Conservation (phyloP, 2,113 vertebrate genomes). For the Globicephala melas region DNA sequence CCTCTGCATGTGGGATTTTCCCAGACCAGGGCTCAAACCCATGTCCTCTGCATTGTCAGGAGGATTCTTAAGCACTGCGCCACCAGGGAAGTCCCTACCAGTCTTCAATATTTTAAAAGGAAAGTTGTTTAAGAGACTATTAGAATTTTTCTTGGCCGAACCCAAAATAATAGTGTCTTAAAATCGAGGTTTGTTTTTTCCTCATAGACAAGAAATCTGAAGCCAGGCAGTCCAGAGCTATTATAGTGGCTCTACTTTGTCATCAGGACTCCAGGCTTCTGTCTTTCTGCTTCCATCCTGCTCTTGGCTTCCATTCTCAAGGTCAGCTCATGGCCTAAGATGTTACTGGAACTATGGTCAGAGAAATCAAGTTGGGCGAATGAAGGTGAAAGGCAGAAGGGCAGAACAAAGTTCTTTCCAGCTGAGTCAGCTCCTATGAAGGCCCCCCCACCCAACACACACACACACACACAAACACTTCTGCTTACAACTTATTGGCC, state of each 20-base stretch:
- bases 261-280: background rate
- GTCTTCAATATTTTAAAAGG: background rate
- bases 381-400: background rate
- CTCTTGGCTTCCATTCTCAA: background rate
- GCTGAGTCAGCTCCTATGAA: conserved; percentile 10
- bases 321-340: background rate
- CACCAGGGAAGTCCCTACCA: too few species aligned
- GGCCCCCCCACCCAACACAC: background rate
- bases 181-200: background rate
- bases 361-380: background rate
- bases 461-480: background rate
- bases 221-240: background rate
- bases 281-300: background rate
- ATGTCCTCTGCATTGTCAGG: too few species aligned
- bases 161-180: background rate
- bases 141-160: background rate
- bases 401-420: background rate
- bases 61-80: too few species aligned
- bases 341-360: background rate
- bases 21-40: too few species aligned
- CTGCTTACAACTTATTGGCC: background rate
- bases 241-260: background rate
- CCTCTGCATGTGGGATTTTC: too few species aligned
- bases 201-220: background rate
- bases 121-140: background rate